These are phyloP conservation scores for Drosophila lacicola DNA, from an alignment of 2,888 invertebrate species.

Conservation along the genomic window DNA sequence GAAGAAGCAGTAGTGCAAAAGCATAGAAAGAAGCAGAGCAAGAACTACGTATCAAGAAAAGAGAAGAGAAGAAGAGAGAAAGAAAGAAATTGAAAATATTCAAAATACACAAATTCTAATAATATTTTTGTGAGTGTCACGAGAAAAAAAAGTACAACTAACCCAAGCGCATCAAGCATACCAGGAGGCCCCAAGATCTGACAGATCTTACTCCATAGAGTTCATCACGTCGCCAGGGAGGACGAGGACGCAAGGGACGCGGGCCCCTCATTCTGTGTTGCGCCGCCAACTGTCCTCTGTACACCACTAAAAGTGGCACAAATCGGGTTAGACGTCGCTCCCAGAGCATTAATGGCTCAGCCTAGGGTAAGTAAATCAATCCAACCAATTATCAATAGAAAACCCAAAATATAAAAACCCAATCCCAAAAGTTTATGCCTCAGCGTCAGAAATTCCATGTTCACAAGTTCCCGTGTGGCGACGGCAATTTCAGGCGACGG, in stretches of 20 bases:
- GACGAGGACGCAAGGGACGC: conserved; percentile 64
- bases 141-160: conserved; percentile 17
- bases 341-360: conserved; percentile 86
- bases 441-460: conserved; percentile 21
- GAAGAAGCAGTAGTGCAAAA: conserved; percentile 30
- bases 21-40: conserved; percentile 40
- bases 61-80: conserved; percentile 8
- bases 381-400: not conserved
- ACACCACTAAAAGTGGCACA: conserved; percentile 85
- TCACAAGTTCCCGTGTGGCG: conserved; percentile 8
- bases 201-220: conserved; percentile 10
- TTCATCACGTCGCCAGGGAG: conserved; percentile 24
- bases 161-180: conserved; percentile 35
- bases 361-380: conserved; percentile 85
- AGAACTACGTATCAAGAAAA: conserved; percentile 12
- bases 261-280: conserved; percentile 73
- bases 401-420: not conserved
- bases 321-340: conserved; percentile 86
- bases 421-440: not conserved
- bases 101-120: conserved; percentile 54
- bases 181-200: conserved; percentile 55
- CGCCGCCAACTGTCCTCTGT: conserved; percentile 77
- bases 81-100: conserved; percentile 24
- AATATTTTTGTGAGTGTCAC: conserved; percentile 65
- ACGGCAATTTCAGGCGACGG: conserved; percentile 23